Evolutionary conservation across 2,797 vertebrate genomes (phyloP), one percentile per base, ranked within the genome.

Genomic region (Xiphophorus birchmanni): DNA sequence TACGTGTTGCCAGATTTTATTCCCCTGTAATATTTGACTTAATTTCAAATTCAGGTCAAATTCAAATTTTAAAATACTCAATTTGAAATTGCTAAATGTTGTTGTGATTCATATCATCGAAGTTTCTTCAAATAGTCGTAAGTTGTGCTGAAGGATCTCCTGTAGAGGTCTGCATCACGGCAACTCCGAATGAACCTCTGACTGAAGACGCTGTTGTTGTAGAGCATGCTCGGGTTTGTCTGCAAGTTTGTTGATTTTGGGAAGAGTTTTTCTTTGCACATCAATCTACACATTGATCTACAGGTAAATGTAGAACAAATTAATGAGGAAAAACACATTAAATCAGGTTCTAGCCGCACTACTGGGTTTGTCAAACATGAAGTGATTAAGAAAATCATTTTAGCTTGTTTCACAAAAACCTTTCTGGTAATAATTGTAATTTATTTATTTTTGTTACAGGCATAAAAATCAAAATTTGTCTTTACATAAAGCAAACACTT

Each of bases 401-500:
- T 11, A 10, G 17, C 35, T 67, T 37, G 35, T 40, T 67, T 40
- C 18, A 67, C 63, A 67, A 18, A 54, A 18, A 23, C 35, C 17
- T 69, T 69, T 42, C 37, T 12, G 37, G 37, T 23, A 42, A 12
- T 40, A 23, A 52, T 71, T 71, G 4, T 71, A 5, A n/a, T 26
- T 4, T 26, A 15, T 8, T 13, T 26, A 15, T 32, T 11, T 42
- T 71, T 44, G 11, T 3, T 44, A n/a, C 23, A 13, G 11, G 40
- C 23, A 42, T 71, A 21, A 11, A 21, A 40, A 32, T 32, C 29
- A 8, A 35, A 63, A 35, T 35, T 63, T 13, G 35, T 67, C 17
- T 23, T 37, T 8, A 32, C 29, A 63, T 63, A 37, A 18, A 72
- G 15, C 79, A 47, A 82, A 82, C 74, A 42, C 10, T 73, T 71